Percentiles rank a stretch among this genome's conserved stretches.
phyloP scores from a whole-genome alignment of 2,113 vertebrate genomes.

The Platichthys flesus region DNA sequence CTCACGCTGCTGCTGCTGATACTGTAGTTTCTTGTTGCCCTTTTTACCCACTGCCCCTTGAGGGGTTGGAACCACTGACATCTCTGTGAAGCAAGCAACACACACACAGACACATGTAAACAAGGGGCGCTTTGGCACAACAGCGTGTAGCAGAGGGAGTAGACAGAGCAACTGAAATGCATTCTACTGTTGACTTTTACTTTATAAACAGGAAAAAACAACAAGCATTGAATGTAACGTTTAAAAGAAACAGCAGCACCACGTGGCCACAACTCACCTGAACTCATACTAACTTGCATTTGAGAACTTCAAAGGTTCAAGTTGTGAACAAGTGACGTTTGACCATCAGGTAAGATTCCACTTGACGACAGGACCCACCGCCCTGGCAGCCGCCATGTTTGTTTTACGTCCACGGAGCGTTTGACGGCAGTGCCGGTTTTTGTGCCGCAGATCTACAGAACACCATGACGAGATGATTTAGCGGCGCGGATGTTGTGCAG shows the following conservation, averaged over 20 bases:
- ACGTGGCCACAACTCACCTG: neutral
- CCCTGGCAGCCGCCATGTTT: slow-evolving; percentile 53
- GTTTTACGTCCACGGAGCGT: neutral
- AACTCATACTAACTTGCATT: neutral
- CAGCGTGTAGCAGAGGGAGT: neutral
- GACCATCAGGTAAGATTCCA: slow-evolving; percentile 9
- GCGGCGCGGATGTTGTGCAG: neutral
- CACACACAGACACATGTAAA: too few species aligned
- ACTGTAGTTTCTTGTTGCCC: neutral
- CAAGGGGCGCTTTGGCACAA: neutral
- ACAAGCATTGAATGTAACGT: neutral
- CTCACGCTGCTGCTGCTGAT: neutral
- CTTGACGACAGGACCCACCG: slow-evolving; percentile 1
- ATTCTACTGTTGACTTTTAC: neutral
- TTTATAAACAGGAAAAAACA: too few species aligned
- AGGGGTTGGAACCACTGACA: slow-evolving; percentile 18
- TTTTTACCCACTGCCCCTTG: neutral
- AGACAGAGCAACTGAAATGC: too few species aligned
- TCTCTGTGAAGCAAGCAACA: slow-evolving; percentile 34
- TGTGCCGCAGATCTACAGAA: slow-evolving; percentile 49
- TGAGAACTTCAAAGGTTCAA: too few species aligned
- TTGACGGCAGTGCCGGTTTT: accelerated
- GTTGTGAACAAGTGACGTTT: too few species aligned
- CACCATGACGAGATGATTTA: accelerated
- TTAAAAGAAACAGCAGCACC: neutral